A percentile compares a stretch with the other conserved stretches of the same genome.
These are phyloP conservation scores for Frankliniella fusca DNA, from an alignment of 2,888 invertebrate genomes.

Conservation along the genomic window DNA sequence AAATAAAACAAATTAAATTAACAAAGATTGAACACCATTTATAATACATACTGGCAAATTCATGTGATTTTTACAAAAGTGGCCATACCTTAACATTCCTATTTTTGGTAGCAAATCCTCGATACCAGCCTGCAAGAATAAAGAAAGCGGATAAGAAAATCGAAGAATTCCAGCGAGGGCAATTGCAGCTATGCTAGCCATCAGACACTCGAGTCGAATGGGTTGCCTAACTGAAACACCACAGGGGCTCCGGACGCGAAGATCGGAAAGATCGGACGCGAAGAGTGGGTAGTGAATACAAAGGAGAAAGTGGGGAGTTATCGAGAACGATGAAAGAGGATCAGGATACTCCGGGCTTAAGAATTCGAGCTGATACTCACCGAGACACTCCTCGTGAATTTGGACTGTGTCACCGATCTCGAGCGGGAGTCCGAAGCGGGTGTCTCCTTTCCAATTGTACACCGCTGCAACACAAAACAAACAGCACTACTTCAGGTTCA, in stretches of 20 bases:
- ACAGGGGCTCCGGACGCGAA: neutral
- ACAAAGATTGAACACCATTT: slow-evolving; percentile 14
- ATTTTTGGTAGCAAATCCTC: slow-evolving; percentile 78
- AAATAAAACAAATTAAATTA: slow-evolving; percentile 11
- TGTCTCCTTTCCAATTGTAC: slow-evolving; percentile 84
- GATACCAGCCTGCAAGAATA: slow-evolving; percentile 67
- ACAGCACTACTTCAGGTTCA: neutral
- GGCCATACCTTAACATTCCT: slow-evolving; percentile 53
- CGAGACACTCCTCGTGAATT: slow-evolving; percentile 83
- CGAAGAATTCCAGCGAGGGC: neutral
- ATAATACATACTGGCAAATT: neutral
- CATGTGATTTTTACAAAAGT: neutral
- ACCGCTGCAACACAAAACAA: slow-evolving; percentile 65
- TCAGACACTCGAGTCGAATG: neutral
- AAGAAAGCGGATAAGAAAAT: slow-evolving; percentile 29
- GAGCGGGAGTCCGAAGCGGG: slow-evolving; percentile 71
- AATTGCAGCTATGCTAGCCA: neutral
- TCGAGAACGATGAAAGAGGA: no score
- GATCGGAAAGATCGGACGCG: no score
- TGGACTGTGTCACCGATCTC: slow-evolving; percentile 92
- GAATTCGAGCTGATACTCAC: slow-evolving; percentile 49
- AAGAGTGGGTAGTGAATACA: no score
- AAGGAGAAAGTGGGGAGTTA: no score
- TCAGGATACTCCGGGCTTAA: no score
- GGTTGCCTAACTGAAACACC: neutral